Evolutionary conservation across 2,113 vertebrate species (phyloP).

Genomic region (Hippocampus zosterae): DNA sequence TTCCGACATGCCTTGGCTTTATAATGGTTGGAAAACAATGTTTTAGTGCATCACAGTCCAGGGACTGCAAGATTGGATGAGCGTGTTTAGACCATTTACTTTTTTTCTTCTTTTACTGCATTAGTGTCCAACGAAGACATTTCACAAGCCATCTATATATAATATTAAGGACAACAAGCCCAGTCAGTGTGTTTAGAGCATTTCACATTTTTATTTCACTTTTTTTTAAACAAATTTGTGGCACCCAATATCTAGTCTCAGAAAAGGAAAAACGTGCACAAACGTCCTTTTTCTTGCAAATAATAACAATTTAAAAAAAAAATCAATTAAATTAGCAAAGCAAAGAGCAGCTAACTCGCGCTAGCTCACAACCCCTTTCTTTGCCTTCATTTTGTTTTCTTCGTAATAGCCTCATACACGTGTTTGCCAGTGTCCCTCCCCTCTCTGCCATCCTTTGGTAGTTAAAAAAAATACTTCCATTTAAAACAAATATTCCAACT

Average conservation of each 20-base stretch:
- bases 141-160: background rate
- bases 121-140: background rate
- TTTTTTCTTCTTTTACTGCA: background rate
- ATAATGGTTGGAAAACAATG: too few species aligned
- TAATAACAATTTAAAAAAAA: constrained; percentile 13
- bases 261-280: constrained; percentile 71
- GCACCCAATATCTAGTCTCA: constrained; percentile 77
- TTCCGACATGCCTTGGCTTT: too few species aligned
- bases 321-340: constrained; percentile 71
- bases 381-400: constrained; percentile 54
- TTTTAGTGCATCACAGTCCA: background rate
- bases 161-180: background rate
- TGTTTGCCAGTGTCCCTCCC: constrained; percentile 53
- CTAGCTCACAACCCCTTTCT: constrained; percentile 65
- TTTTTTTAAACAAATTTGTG: constrained; percentile 74
- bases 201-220: constrained; percentile 75
- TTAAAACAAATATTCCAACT: constrained; percentile 77
- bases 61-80: background rate
- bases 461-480: constrained; percentile 77
- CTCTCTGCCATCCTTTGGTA: constrained; percentile 54
- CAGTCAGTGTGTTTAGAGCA: constrained; percentile 65
- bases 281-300: constrained; percentile 70
- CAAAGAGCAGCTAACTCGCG: constrained; percentile 77
- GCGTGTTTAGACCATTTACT: background rate
- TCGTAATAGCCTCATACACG: constrained; percentile 55